Evolutionary conservation across 2,113 vertebrate species (phyloP).

Genomic region (Phocoena phocoena): DNA sequence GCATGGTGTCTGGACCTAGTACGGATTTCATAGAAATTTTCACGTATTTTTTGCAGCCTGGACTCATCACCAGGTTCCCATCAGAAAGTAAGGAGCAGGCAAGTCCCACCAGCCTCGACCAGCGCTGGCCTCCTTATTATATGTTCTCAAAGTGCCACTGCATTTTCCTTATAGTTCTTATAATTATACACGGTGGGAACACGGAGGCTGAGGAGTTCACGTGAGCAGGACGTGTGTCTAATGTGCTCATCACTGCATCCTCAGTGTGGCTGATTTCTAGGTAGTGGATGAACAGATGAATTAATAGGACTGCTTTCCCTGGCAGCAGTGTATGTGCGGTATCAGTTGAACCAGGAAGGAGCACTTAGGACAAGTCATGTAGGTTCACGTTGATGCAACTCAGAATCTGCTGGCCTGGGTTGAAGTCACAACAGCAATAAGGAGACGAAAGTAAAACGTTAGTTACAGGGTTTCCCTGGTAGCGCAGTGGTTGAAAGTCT

Average conservation of each 20-base stretch:
- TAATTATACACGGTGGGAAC: neutral
- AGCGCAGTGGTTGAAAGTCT: too few relatives aligned
- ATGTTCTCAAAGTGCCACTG: neutral
- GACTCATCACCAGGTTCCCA: neutral
- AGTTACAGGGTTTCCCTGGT: neutral
- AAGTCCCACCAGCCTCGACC: neutral
- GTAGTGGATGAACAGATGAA: neutral
- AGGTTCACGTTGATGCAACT: neutral
- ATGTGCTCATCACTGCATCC: neutral
- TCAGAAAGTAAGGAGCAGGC: neutral
- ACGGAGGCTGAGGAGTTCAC: neutral
- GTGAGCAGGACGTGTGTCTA: neutral
- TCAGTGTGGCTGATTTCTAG: neutral
- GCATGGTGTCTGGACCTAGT: neutral
- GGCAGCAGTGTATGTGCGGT: neutral
- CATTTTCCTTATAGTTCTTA: neutral
- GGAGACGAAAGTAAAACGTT: neutral
- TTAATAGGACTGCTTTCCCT: neutral
- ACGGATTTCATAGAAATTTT: neutral
- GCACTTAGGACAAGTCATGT: neutral
- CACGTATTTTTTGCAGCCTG: neutral
- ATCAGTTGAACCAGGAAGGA: neutral
- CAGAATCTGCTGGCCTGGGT: neutral
- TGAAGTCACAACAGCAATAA: neutral
- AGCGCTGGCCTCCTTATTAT: neutral